Conservation (phyloP, 2,888 invertebrate species). For the Pachliopta kotzebuea region DNA sequence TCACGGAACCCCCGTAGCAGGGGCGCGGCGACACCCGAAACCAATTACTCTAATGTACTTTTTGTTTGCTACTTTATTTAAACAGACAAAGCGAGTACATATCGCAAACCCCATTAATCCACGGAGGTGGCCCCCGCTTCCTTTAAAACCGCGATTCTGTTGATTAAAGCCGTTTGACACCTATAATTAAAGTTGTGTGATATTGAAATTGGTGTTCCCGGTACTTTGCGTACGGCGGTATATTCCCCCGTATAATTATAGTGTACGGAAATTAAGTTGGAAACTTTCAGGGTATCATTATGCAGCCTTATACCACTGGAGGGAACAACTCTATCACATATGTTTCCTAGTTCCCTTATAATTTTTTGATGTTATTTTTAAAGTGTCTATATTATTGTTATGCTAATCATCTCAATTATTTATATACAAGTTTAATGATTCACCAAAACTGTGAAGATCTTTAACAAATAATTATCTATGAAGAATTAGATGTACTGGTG, state of each 20-base stretch:
- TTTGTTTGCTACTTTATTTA: slow-evolving; percentile 37
- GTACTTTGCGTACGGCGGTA: too few relatives aligned
- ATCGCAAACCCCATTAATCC: background rate
- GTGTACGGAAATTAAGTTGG: slow-evolving; percentile 8
- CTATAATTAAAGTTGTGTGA: slow-evolving; percentile 23
- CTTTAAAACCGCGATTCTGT: slow-evolving; percentile 8
- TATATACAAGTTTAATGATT: too few relatives aligned
- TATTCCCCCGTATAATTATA: slow-evolving; percentile 17
- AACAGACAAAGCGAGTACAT: slow-evolving; percentile 12
- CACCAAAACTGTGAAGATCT: too few relatives aligned
- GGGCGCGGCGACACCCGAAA: slow-evolving; percentile 46
- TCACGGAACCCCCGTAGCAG: slow-evolving; percentile 40
- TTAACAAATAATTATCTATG: too few relatives aligned
- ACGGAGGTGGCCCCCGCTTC: background rate
- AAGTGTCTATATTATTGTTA: too few relatives aligned
- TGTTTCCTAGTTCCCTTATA: too few relatives aligned
- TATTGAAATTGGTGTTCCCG: slow-evolving; percentile 17
- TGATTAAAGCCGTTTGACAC: slow-evolving; percentile 18
- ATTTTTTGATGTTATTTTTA: too few relatives aligned
- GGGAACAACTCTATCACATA: background rate
- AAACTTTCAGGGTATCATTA: slow-evolving; percentile 9
- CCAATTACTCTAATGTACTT: slow-evolving; percentile 58
- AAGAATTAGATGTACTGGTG: too few relatives aligned
- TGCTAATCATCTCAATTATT: too few relatives aligned
- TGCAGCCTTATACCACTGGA: background rate